phyloP scores from a whole-genome alignment of 1,140 invertebrate species.

The Neelides sp. region DNA sequence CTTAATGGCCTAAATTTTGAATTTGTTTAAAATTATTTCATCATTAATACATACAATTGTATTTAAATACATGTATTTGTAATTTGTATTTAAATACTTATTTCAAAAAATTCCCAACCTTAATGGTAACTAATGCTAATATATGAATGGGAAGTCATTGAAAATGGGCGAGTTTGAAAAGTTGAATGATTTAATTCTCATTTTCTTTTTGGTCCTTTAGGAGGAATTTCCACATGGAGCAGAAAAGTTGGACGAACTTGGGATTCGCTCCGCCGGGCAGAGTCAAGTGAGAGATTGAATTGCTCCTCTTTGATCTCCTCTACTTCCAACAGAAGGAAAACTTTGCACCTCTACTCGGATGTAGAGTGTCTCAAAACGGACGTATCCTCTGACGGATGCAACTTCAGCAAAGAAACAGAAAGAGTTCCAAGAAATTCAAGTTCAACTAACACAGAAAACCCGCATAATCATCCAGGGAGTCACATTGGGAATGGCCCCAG shows the following conservation, averaged over 20 bases:
- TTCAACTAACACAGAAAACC: not conserved
- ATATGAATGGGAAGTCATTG: too few species aligned
- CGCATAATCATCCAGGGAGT: not conserved
- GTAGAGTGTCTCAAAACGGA: not conserved
- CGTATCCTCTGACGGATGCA: not conserved
- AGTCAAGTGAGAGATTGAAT: constrained; percentile 41
- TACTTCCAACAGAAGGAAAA: constrained; percentile 15
- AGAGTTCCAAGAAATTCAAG: not conserved
- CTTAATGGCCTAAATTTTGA: too few species aligned
- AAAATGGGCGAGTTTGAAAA: too few species aligned
- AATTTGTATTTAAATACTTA: too few species aligned
- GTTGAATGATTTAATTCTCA: too few species aligned
- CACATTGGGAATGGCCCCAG: constrained; percentile 29
- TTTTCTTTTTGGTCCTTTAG: too few species aligned
- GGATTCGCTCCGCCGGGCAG: constrained; percentile 47
- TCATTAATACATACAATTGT: not conserved
- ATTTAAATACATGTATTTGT: not conserved
- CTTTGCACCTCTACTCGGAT: constrained; percentile 14
- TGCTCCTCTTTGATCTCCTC: constrained; percentile 6
- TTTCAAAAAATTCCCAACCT: too few species aligned
- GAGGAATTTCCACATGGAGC: constrained; percentile 46
- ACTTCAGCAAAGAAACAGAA: not conserved
- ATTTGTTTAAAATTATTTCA: not conserved
- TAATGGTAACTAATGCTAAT: too few species aligned
- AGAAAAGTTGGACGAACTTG: constrained; percentile 46